phyloP scores from a whole-genome alignment of 2,888 invertebrate genomes.

The Encarsia formosa region DNA sequence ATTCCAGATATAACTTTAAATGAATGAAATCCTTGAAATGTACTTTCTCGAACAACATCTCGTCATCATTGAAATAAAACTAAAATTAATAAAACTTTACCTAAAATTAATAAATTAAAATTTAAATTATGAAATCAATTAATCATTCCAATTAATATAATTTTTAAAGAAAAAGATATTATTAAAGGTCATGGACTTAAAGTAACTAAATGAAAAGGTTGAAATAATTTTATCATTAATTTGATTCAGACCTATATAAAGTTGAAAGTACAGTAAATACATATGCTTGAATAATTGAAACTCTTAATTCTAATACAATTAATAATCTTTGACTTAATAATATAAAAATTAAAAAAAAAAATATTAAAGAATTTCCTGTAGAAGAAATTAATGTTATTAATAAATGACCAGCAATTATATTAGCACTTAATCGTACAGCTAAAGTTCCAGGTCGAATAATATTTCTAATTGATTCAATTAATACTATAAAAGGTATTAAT shows the following conservation, averaged over 20 bases:
- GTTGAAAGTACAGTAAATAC: conserved; percentile 64
- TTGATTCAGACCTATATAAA: conserved; percentile 66
- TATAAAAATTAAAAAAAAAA: conserved; percentile 42
- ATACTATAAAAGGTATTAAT: conserved; percentile 69
- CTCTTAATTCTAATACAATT: conserved; percentile 58
- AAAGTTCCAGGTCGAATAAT: conserved; percentile 67
- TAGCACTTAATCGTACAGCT: conserved; percentile 69
- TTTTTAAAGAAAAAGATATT: conserved; percentile 59
- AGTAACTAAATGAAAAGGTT: conserved; percentile 54
- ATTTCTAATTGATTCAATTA: conserved; percentile 73
- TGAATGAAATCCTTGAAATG: conserved; percentile 64
- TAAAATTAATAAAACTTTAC: conserved; percentile 54
- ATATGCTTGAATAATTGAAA: conserved; percentile 65
- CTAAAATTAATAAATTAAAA: conserved; percentile 55
- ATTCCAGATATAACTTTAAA: conserved; percentile 57
- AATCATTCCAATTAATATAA: conserved; percentile 56
- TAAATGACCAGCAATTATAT: conserved; percentile 73
- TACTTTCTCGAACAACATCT: conserved; percentile 65
- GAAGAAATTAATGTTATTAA: conserved; percentile 61
- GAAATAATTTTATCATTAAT: conserved; percentile 49
- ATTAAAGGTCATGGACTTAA: conserved; percentile 35
- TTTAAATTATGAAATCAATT: conserved; percentile 63
- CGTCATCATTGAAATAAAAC: conserved; percentile 65
- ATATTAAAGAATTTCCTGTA: conserved; percentile 47
- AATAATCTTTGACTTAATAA: conserved; percentile 54